A percentile compares a stretch with the other conserved stretches of the same genome.
Conservation (phyloP, 2,113 vertebrate genomes). For the Antechinus flavipes region DNA sequence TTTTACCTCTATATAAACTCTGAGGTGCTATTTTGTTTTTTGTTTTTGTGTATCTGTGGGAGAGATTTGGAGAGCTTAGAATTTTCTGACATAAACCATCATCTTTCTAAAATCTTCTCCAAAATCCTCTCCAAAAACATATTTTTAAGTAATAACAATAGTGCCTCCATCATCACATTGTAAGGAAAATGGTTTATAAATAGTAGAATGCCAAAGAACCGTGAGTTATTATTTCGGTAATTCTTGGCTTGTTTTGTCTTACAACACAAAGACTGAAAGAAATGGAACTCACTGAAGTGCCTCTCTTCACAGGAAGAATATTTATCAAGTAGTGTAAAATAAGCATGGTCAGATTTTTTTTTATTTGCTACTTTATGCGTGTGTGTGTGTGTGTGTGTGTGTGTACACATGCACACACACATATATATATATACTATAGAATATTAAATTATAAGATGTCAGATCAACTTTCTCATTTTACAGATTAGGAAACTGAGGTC, state of each 20-base stretch:
- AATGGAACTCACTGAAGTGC: not conserved
- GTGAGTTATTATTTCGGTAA: not conserved
- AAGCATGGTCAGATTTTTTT: not conserved
- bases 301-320: not conserved
- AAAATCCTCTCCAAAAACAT: too few species aligned
- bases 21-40: too few species aligned
- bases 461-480: not conserved
- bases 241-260: slow-evolving; percentile 30
- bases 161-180: not conserved
- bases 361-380: not conserved
- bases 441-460: not conserved
- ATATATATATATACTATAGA: not conserved
- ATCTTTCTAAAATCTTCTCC: too few species aligned
- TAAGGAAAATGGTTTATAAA: not conserved
- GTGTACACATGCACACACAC: too few species aligned
- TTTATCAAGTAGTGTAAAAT: not conserved
- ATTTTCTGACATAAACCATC: too few species aligned
- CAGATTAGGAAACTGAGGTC: not conserved
- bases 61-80: too few species aligned
- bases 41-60: too few species aligned
- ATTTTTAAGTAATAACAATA: not conserved
- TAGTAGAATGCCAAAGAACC: not conserved
- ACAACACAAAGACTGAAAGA: slow-evolving; percentile 12
- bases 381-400: too few species aligned
- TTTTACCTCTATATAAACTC: too few species aligned